phyloP scores from a whole-genome alignment of 2,888 invertebrate species.

The Hemicrepidius hirtus region DNA sequence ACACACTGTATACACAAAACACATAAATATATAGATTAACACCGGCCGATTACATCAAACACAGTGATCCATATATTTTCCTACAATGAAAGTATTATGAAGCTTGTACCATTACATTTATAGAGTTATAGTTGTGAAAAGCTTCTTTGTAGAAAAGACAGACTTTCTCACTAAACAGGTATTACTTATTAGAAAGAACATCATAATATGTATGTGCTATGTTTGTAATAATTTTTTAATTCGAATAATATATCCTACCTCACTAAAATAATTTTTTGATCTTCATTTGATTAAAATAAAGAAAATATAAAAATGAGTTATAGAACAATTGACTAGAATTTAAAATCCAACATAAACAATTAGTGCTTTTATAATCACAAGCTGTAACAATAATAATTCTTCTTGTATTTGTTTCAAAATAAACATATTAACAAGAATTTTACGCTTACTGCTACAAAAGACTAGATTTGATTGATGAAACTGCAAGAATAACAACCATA shows the following conservation, averaged over 20 bases:
- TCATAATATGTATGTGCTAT: background rate
- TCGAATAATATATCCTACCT: background rate
- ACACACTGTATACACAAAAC: background rate
- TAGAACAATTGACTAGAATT: constrained; percentile 34
- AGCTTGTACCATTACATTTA: constrained; percentile 1
- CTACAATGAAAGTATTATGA: constrained; percentile 1
- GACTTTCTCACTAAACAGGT: constrained; percentile 2
- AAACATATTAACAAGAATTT: constrained; percentile 28
- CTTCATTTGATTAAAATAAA: background rate
- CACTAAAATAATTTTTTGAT: background rate
- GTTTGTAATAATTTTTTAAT: background rate
- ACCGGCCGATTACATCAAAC: background rate
- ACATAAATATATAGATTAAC: constrained; percentile 8
- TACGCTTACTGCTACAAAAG: constrained; percentile 40
- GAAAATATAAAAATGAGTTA: constrained; percentile 25
- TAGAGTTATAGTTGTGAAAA: background rate
- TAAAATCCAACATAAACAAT: constrained; percentile 31
- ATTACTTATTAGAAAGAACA: constrained; percentile 1
- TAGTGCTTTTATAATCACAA: constrained; percentile 40
- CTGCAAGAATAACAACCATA: constrained; percentile 27
- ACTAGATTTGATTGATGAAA: constrained; percentile 34
- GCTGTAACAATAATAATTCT: constrained; percentile 27
- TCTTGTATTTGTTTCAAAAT: background rate
- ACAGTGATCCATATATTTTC: constrained; percentile 4
- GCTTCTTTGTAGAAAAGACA: background rate